A percentile compares a stretch with the other conserved stretches of the same genome.
Conservation (phyloP, 2,888 invertebrate species). For the Endomychus coccineus region DNA sequence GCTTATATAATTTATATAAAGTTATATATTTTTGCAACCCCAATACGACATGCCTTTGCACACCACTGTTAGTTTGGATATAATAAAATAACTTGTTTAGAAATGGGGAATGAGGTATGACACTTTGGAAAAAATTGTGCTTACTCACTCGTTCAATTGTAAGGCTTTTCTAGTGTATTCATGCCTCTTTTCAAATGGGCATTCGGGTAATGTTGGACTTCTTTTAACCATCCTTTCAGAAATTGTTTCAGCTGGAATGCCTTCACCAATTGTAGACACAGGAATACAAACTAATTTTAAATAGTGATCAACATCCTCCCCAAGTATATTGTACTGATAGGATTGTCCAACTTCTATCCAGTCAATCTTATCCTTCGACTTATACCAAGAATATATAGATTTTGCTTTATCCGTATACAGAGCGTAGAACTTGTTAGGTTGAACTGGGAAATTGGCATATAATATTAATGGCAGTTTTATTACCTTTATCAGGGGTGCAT, state of each 20-base stretch:
- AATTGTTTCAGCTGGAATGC: conserved; percentile 30
- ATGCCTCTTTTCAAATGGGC: conserved; percentile 72
- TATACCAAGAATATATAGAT: conserved; percentile 62
- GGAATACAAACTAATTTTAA: conserved; percentile 54
- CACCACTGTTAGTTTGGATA: conserved; percentile 10
- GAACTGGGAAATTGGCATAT: conserved; percentile 62
- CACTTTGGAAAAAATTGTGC: too few species aligned
- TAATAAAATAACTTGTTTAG: too few species aligned
- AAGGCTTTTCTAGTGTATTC: conserved; percentile 48
- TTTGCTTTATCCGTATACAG: conserved; percentile 50
- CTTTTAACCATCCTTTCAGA: conserved; percentile 43
- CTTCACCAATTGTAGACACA: conserved; percentile 49
- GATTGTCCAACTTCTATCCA: conserved; percentile 55
- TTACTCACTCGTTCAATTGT: not conserved
- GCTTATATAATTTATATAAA: too few species aligned
- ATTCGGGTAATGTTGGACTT: conserved; percentile 50
- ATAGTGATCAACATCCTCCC: conserved; percentile 55
- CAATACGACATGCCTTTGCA: conserved; percentile 1
- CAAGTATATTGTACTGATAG: conserved; percentile 51
- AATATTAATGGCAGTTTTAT: conserved; percentile 59
- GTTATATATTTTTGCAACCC: too few species aligned
- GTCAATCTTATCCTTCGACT: conserved; percentile 32
- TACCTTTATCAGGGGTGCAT: conserved; percentile 60
- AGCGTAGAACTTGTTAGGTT: conserved; percentile 58
- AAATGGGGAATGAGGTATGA: too few species aligned